Evolutionary conservation across 1,140 invertebrate species (phyloP).

Genomic region (Rhizoglyphus robini): DNA sequence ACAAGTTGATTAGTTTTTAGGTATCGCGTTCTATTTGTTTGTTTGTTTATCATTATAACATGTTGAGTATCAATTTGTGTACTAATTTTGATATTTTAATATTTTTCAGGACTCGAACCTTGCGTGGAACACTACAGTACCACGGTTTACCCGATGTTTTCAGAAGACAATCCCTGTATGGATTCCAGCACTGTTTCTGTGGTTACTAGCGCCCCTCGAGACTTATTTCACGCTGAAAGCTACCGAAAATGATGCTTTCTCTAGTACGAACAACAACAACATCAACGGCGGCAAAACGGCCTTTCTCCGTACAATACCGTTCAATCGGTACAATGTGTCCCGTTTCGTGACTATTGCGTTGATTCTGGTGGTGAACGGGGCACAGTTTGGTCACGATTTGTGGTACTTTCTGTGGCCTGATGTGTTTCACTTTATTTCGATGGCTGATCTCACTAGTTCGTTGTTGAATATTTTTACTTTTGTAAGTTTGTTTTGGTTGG

Average conservation of each 20-base stretch:
- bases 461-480: constrained; percentile 16
- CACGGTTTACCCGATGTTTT: constrained; percentile 32
- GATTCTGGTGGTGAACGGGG: background rate
- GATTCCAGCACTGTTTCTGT: constrained; percentile 35
- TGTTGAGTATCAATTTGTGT: background rate
- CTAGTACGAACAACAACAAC: background rate
- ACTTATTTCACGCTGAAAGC: constrained; percentile 17
- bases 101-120: background rate
- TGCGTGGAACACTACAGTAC: constrained; percentile 27
- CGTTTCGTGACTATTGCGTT: constrained; percentile 20
- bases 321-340: constrained; percentile 24
- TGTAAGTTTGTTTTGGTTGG: constrained; percentile 15
- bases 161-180: constrained; percentile 33
- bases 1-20: no score
- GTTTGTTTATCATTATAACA: no score
- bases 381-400: background rate
- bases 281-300: constrained; percentile 12
- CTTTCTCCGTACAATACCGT: constrained; percentile 25
- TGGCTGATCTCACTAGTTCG: constrained; percentile 18
- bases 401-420: background rate
- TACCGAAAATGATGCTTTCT: background rate
- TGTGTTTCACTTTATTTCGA: background rate
- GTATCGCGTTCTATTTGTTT: no score
- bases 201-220: constrained; percentile 31
- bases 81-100: background rate